These are phyloP conservation scores for Ictalurus punctatus DNA, from an alignment of 2,113 vertebrate species.

Conservation along the genomic window DNA sequence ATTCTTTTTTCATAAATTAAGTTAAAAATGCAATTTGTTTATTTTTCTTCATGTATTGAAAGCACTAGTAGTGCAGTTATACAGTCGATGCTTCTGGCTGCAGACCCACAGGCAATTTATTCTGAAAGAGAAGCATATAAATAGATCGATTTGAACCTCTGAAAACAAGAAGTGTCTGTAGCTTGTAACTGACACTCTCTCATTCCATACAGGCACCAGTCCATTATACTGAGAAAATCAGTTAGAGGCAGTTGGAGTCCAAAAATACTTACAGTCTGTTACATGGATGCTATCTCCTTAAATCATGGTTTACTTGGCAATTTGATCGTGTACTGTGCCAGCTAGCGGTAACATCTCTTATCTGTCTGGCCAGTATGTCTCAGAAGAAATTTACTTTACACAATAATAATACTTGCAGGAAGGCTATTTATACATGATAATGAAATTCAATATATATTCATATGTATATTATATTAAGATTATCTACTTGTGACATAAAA, in stretches of 20 bases:
- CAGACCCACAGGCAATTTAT: neutral
- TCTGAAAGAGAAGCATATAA: neutral
- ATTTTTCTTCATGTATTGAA: neutral
- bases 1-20: neutral
- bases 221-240: neutral
- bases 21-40: neutral
- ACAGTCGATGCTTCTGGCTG: neutral
- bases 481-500: neutral
- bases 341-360: neutral
- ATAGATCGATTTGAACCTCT: conserved; percentile 21
- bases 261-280: neutral
- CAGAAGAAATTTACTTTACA: neutral
- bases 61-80: neutral
- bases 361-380: neutral
- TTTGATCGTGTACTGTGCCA: neutral
- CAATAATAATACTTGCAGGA: neutral
- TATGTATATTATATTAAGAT: neutral
- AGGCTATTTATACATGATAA: neutral
- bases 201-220: neutral
- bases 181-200: conserved; percentile 4
- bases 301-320: neutral
- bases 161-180: neutral
- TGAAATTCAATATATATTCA: neutral
- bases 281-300: conserved; percentile 11
- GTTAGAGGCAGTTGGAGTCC: neutral